These are phyloP conservation scores for Spea bombifrons DNA, from an alignment of 2,113 vertebrate species.

Conservation along the genomic window DNA sequence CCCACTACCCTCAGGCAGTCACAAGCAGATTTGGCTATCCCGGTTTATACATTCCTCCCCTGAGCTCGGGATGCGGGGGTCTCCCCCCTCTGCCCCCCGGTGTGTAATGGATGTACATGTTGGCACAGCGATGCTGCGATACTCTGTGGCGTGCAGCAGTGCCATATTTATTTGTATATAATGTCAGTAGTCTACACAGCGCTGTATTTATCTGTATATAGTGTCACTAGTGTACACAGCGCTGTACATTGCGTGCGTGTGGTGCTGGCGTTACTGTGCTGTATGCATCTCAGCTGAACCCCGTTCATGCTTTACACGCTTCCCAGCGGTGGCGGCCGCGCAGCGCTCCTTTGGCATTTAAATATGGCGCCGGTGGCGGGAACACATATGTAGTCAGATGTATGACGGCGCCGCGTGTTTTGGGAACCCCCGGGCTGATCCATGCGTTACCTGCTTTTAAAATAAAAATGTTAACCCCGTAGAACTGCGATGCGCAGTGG, in stretches of 20 bases:
- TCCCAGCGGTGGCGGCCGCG: too few species aligned
- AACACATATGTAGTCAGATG: too few species aligned
- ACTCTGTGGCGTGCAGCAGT: constrained; percentile 6
- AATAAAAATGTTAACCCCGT: too few species aligned
- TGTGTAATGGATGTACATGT: neutral
- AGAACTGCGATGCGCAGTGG: too few species aligned
- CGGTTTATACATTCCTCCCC: neutral
- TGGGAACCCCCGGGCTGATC: too few species aligned
- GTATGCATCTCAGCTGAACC: neutral
- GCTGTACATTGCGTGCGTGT: constrained; percentile 19
- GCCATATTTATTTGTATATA: constrained; percentile 49
- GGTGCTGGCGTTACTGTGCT: constrained; percentile 31
- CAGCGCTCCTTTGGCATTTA: too few species aligned
- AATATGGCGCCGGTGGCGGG: too few species aligned
- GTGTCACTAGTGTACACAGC: constrained; percentile 34
- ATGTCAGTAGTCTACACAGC: constrained; percentile 24
- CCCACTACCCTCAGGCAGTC: neutral
- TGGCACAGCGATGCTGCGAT: neutral
- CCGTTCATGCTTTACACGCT: neutral
- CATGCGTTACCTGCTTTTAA: too few species aligned
- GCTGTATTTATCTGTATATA: constrained; percentile 48
- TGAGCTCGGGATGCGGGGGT: neutral
- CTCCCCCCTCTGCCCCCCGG: neutral
- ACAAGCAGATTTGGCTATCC: neutral
- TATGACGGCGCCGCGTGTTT: too few species aligned